Conservation (phyloP, 1,140 invertebrate genomes). For the Cataglyphis hispanica region DNA sequence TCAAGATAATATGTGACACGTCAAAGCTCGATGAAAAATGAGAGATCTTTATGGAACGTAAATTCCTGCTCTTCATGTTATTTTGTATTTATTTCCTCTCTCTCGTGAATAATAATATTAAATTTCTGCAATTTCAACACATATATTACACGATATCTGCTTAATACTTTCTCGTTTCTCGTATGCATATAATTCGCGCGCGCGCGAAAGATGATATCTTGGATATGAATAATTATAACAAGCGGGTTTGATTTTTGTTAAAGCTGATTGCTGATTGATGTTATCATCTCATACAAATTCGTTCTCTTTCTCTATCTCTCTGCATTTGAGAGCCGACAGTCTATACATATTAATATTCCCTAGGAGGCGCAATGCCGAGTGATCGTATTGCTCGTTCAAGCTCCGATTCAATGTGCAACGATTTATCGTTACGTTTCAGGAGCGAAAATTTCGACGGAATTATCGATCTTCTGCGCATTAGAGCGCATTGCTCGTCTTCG, state of each 20-base stretch:
- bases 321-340: constrained; percentile 8
- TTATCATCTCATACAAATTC: not conserved
- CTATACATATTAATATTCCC: constrained; percentile 30
- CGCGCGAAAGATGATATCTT: constrained; percentile 15
- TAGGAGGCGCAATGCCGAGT: constrained; percentile 28
- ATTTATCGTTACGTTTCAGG: constrained; percentile 86
- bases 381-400: constrained; percentile 30
- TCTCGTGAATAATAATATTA: constrained; percentile 19
- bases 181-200: not conserved
- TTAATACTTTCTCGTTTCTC: constrained; percentile 46
- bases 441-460: constrained; percentile 88
- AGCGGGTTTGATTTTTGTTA: constrained; percentile 47
- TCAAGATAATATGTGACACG: constrained; percentile 4
- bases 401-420: not conserved
- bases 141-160: constrained; percentile 37
- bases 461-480: constrained; percentile 82
- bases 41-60: constrained; percentile 2
- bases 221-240: constrained; percentile 44
- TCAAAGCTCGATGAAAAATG: constrained; percentile 38
- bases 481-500: constrained; percentile 90
- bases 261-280: constrained; percentile 37
- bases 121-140: constrained; percentile 49
- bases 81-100: constrained; percentile 5
- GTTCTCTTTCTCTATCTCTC: not conserved
- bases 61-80: constrained; percentile 9